These are phyloP conservation scores for Corythornis madagascariensis DNA, from an alignment of 2,113 vertebrate genomes.

Conservation along the genomic window DNA sequence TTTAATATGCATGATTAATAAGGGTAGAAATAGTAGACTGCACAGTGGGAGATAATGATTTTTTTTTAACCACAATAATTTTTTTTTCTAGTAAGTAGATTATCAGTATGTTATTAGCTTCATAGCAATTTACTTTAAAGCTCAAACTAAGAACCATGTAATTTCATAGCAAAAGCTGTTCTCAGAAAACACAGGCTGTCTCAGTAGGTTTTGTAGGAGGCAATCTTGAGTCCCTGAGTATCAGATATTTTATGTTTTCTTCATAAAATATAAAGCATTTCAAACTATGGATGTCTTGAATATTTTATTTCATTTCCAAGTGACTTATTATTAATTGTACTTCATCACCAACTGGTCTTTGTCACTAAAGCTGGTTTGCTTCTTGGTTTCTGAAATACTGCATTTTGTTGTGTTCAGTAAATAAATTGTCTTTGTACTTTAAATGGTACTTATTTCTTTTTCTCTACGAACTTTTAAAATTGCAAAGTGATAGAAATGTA, in stretches of 20 bases:
- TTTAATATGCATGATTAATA: background rate
- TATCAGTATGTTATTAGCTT: background rate
- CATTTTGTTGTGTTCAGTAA: background rate
- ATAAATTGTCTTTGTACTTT: background rate
- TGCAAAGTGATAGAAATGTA: background rate
- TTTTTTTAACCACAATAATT: background rate
- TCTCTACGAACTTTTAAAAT: background rate
- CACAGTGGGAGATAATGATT: background rate
- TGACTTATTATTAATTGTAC: background rate
- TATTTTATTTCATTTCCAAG: background rate
- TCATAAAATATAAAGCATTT: background rate
- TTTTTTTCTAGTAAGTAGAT: background rate
- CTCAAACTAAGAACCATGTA: background rate
- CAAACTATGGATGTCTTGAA: background rate
- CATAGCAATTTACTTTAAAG: background rate
- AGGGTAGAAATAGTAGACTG: background rate
- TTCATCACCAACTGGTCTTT: background rate
- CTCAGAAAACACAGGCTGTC: background rate
- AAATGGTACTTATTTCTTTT: background rate
- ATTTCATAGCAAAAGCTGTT: background rate
- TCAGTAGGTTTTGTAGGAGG: background rate
- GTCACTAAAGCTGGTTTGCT: background rate
- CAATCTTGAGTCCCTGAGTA: background rate
- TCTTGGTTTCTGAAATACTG: background rate
- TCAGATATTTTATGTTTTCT: background rate